Evolutionary conservation across 2,888 invertebrate species (phyloP), one percentile per base, ranked within the genome.

Genomic region (Chaetoderma sp.): DNA sequence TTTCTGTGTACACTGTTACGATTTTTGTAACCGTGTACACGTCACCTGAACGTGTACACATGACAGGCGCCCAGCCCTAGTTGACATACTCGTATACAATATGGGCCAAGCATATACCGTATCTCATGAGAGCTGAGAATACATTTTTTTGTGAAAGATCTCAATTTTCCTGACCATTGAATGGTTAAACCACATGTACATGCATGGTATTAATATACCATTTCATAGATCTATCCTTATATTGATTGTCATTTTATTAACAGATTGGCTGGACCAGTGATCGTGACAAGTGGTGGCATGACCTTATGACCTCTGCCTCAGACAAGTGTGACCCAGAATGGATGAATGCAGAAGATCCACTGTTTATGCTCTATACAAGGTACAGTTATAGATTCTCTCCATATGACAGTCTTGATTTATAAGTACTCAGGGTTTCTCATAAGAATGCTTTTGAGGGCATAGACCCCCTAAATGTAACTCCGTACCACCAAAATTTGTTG

Each of bases 351-450:
- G 98, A 99, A 86, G 97, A 98, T 88, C 97, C 98, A 0, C 89
- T 98, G 6, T 99, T 99, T 83, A 95, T 99, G 92, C 90, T 99
- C 23, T 99, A 99, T 86, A 99, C 98, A 0, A 96, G 96, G 91
- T 89, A 70, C 60, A 44, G 10, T 23, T 47, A 27, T 10, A 10
- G 16, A n/a, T 36, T 16, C 18, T 25, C 18, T 21, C 23, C 42
- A 58, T 42, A 4, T 6, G n/a, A 25, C 18, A 2, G 23, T 18
- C 18, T 10, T n/a, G 10, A n/a, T 36, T n/a, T 36, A n/a, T 36
- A 36, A 36, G 39, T 10, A 36, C 10, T 36, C 10, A 36, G 39
- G 39, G 39, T 10, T 36, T 36, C 39, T 36, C 39, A 36, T 36
- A 36, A 36, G 10, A 2, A 2, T 42, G 42, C 42, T 42, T 42